Evolutionary conservation across 2,888 invertebrate species (phyloP), one percentile per base, ranked within the genome.

Genomic region (Drosophila bunnanda): DNA sequence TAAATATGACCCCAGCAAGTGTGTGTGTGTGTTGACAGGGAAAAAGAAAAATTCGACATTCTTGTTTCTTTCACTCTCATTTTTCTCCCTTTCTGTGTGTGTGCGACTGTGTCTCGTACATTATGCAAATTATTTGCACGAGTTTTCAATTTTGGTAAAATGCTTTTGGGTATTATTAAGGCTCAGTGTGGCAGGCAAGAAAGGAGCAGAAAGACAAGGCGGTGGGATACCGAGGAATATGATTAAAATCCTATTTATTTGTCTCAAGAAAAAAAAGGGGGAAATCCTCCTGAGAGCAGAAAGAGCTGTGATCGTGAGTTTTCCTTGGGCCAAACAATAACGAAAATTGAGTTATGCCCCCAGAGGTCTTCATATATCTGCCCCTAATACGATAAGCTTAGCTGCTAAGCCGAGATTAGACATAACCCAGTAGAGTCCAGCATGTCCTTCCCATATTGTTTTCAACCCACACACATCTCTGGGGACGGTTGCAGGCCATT

Each of bases 101-200:
- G 17, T n/a, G 44, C 15, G 41, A 30, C 50, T n/a, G 17, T 71
- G 41, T 57, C 34, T 72, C 44, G 72, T 67, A 79, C 70, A 84
- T 85, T 85, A 85, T 88, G 85, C 75, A 85, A 85, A 85, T 85
- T 80, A 88, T 88, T 88, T 85, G 88, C 85, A 82, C 79, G 83
- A 85, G 87, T 79, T 88, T 85, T 85, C 88, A 85, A 85, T 85
- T 82, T 85, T 79, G 83, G 77, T 75, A 71, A 87, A 84, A 84
- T 73, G 85, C 88, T 85, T 80, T 80, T 67, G 88, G 83, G 78
- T 64, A 78, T 81, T 80, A 83, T 83, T 81, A 86, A 78, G 76
- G 73, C 72, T 28, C 34, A 34, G 39, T 8, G 34, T 32, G 56
- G 22, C 75, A 34, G 52, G 30, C 32, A 50, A 8, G 64, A 30